A percentile compares a stretch with the other conserved stretches of the same genome.
Conservation (phyloP, 2,888 invertebrate species). For the Eupelmus urozonus region DNA sequence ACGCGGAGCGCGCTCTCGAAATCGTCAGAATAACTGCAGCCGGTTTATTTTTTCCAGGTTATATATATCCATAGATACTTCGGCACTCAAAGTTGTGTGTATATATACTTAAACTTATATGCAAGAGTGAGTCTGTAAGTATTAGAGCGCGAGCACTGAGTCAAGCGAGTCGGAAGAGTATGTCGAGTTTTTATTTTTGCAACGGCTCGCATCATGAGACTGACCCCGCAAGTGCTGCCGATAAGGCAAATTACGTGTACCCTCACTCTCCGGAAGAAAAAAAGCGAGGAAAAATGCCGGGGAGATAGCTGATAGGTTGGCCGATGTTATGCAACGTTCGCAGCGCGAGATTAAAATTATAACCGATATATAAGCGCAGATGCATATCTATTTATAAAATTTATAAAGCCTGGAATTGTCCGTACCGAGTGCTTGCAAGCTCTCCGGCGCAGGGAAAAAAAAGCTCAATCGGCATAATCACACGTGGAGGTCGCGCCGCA, state of each 20-base stretch:
- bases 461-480: too few relatives aligned
- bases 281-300: neutral
- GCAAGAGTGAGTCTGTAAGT: too few relatives aligned
- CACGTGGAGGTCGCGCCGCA: neutral
- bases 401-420: conserved; percentile 5
- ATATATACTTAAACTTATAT: too few relatives aligned
- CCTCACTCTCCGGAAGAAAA: neutral
- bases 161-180: neutral
- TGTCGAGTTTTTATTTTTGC: neutral
- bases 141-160: too few relatives aligned
- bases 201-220: neutral
- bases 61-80: too few relatives aligned
- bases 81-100: too few relatives aligned
- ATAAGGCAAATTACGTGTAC: conserved; percentile 4
- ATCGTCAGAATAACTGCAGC: too few relatives aligned
- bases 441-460: neutral
- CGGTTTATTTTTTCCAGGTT: too few relatives aligned
- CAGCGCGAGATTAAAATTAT: neutral
- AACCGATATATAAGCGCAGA: too few relatives aligned
- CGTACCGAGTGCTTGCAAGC: too few relatives aligned
- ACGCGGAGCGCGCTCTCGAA: too few relatives aligned
- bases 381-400: conserved; percentile 14
- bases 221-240: conserved; percentile 13
- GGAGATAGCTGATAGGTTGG: neutral
- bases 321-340: neutral